Percentiles rank a stretch among this genome's conserved stretches.
Evolutionary conservation across 1,140 invertebrate genomes (phyloP).

Genomic region (Lordiphosa mommai): DNA sequence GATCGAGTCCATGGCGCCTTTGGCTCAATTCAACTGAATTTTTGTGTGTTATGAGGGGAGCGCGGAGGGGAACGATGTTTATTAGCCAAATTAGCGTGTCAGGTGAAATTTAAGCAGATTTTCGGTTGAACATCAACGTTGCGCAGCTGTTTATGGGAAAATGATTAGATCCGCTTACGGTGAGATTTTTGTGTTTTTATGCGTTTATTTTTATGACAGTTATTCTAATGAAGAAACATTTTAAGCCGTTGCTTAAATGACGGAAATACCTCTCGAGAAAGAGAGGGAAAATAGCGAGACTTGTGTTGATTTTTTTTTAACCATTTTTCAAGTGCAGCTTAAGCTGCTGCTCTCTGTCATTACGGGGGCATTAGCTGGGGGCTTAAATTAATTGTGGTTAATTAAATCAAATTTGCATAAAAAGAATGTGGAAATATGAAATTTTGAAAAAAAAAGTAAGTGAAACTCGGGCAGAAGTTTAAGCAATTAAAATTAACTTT

Average conservation of each 20-base stretch:
- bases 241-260: conserved; percentile 71
- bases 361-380: conserved; percentile 50
- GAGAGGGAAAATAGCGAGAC: neutral
- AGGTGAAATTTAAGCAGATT: conserved; percentile 77
- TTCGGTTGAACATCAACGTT: conserved; percentile 47
- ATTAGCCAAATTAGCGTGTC: conserved; percentile 74
- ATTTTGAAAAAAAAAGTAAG: neutral
- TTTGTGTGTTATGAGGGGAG: neutral
- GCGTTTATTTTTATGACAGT: conserved; percentile 77
- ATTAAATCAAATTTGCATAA: conserved; percentile 57
- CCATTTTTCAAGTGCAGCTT: conserved; percentile 75
- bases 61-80: conserved; percentile 30
- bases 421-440: conserved; percentile 1
- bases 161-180: conserved; percentile 74
- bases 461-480: neutral
- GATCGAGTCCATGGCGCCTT: conserved; percentile 40
- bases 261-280: conserved; percentile 55
- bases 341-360: conserved; percentile 44
- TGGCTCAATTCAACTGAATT: conserved; percentile 41
- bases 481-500: too few species aligned
- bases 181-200: conserved; percentile 55
- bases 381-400: conserved; percentile 71
- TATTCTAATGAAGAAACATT: conserved; percentile 77
- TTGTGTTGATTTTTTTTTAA: conserved; percentile 67
- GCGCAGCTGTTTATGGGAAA: conserved; percentile 66